Evolutionary conservation across 1,140 invertebrate genomes (phyloP).

Genomic region (Drosophila busckii): DNA sequence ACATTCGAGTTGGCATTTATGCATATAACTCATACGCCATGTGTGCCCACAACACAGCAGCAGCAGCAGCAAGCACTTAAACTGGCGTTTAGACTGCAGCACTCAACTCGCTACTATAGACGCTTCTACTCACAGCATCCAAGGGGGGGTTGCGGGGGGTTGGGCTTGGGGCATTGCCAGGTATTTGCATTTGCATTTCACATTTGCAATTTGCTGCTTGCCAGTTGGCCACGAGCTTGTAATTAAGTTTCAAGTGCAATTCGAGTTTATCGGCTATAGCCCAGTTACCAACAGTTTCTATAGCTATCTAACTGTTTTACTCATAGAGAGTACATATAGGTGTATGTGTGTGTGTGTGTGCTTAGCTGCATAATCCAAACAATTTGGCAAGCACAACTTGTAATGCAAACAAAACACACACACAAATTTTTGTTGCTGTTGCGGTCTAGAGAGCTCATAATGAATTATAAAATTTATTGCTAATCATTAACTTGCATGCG

Average conservation of each 20-base stretch:
- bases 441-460: no score
- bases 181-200: constrained; percentile 46
- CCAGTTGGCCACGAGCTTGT: constrained; percentile 33
- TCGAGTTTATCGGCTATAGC: constrained; percentile 59
- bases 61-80: constrained; percentile 41
- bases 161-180: constrained; percentile 35
- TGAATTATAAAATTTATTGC: no score
- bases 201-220: constrained; percentile 58
- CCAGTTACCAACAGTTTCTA: constrained; percentile 24
- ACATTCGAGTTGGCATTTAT: constrained; percentile 46
- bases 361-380: constrained; percentile 35
- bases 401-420: constrained; percentile 16
- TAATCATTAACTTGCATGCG: no score
- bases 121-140: no score
- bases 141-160: no score
- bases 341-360: constrained; percentile 21
- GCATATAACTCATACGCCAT: constrained; percentile 62
- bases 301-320: neutral
- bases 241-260: constrained; percentile 71
- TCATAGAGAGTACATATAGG: neutral
- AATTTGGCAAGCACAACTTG: constrained; percentile 36
- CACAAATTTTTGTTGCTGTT: no score
- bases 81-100: constrained; percentile 39
- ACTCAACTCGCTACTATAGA: no score
- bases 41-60: constrained; percentile 2